Percentiles rank a stretch among this genome's conserved stretches.
Conservation (phyloP, 2,113 vertebrate genomes). For the Loxodonta africana region DNA sequence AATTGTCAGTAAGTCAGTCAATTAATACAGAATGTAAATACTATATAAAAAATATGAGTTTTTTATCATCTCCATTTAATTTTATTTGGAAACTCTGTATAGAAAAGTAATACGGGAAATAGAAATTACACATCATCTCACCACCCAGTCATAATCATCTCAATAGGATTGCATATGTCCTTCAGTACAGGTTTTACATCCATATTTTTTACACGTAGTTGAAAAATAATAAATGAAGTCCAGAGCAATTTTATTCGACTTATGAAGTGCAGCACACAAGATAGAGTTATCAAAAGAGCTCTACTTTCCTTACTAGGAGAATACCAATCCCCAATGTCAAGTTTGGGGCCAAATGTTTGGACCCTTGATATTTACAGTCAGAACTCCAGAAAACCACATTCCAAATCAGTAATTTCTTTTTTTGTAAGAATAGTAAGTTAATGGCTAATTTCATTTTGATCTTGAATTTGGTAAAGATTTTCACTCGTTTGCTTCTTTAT, state of each 20-base stretch:
- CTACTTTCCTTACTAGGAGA: too few species aligned
- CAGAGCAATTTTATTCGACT: not conserved
- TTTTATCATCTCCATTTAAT: not conserved
- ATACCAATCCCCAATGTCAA: fast-evolving
- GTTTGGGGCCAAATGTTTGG: not conserved
- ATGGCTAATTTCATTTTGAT: not conserved
- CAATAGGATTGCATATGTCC: not conserved
- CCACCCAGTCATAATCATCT: not conserved
- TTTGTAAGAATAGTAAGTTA: not conserved
- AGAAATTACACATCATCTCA: not conserved
- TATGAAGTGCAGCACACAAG: not conserved
- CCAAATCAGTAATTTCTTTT: not conserved
- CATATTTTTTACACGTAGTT: not conserved
- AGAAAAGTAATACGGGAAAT: not conserved
- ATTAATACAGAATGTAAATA: not conserved
- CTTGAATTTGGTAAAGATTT: not conserved
- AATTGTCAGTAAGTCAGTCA: not conserved
- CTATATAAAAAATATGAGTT: not conserved
- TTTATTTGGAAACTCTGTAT: too few species aligned
- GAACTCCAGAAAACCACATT: not conserved
- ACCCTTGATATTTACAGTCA: fast-evolving
- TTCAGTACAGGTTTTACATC: not conserved
- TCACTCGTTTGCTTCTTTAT: not conserved
- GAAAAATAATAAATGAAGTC: not conserved
- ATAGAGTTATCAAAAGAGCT: fast-evolving